phyloP scores from a whole-genome alignment of 2,797 vertebrate genomes.

The Phrynocephalus guinanensis region DNA sequence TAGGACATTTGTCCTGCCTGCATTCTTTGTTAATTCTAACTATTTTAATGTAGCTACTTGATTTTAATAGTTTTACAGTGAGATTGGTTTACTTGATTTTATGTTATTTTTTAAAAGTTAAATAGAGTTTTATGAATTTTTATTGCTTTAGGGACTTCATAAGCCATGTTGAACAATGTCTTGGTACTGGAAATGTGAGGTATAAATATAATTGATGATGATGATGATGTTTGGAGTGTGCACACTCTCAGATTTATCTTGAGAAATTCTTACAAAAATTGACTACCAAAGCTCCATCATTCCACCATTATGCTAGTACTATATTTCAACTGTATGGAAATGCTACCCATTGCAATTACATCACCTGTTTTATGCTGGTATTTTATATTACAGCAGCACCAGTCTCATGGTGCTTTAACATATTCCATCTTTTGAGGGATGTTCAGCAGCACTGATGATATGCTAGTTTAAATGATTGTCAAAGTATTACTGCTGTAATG shows the following conservation, averaged over 20 bases:
- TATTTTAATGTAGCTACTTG: too few relatives aligned
- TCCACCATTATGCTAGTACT: conserved; percentile 8
- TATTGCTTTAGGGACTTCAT: too few relatives aligned
- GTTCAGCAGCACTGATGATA: conserved; percentile 57
- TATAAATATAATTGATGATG: too few relatives aligned
- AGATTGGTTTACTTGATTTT: too few relatives aligned
- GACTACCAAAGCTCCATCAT: neutral
- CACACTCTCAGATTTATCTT: neutral
- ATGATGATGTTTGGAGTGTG: too few relatives aligned
- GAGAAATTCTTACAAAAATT: conserved; percentile 3
- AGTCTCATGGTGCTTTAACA: conserved; percentile 62
- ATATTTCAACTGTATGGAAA: conserved; percentile 46
- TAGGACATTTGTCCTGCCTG: too few relatives aligned
- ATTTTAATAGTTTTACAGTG: too few relatives aligned
- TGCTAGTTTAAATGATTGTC: conserved; percentile 62
- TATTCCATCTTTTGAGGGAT: conserved; percentile 36
- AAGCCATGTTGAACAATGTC: too few relatives aligned
- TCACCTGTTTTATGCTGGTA: conserved; percentile 65
- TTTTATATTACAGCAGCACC: conserved; percentile 53
- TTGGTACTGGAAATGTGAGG: too few relatives aligned
- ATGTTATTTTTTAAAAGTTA: too few relatives aligned
- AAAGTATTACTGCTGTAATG: conserved; percentile 61
- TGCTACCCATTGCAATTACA: conserved; percentile 61
- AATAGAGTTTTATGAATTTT: too few relatives aligned
- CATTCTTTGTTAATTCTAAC: too few relatives aligned